Conservation (phyloP, 2,113 vertebrate genomes). For the Eretmochelys imbricata region DNA sequence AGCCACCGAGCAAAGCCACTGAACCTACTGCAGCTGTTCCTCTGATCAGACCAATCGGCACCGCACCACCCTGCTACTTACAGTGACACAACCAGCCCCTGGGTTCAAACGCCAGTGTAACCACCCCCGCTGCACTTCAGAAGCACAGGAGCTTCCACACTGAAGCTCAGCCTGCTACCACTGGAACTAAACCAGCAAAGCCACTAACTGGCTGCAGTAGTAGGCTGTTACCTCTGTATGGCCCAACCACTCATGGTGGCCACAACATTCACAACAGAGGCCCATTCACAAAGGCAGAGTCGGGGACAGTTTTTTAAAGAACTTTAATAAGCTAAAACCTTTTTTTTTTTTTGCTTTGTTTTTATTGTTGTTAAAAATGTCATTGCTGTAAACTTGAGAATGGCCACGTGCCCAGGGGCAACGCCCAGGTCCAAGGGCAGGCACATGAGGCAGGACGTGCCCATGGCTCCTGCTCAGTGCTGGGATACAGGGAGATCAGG, state of each 20-base stretch:
- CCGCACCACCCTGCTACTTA: too few relatives aligned
- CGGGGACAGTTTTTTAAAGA: background rate
- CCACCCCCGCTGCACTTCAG: background rate
- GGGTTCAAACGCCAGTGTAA: background rate
- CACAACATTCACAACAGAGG: background rate
- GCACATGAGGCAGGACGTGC: background rate
- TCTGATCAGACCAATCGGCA: too few relatives aligned
- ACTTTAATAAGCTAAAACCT: background rate
- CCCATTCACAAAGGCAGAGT: background rate
- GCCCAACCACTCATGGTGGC: background rate
- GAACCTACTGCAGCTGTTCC: too few relatives aligned
- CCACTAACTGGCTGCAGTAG: background rate
- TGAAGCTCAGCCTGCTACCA: background rate
- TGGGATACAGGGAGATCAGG: background rate
- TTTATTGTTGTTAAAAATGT: conserved; percentile 14
- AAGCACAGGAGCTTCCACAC: background rate
- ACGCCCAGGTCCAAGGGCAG: background rate
- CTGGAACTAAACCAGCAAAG: too few relatives aligned
- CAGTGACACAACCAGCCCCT: too few relatives aligned
- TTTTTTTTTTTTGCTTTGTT: conserved; percentile 8
- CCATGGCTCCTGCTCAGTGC: background rate
- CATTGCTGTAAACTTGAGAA: background rate
- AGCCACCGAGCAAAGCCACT: too few relatives aligned
- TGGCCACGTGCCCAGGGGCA: background rate
- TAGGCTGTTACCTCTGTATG: background rate